Evolutionary conservation across 2,113 vertebrate species (phyloP).

Genomic region (Polyodon spathula): DNA sequence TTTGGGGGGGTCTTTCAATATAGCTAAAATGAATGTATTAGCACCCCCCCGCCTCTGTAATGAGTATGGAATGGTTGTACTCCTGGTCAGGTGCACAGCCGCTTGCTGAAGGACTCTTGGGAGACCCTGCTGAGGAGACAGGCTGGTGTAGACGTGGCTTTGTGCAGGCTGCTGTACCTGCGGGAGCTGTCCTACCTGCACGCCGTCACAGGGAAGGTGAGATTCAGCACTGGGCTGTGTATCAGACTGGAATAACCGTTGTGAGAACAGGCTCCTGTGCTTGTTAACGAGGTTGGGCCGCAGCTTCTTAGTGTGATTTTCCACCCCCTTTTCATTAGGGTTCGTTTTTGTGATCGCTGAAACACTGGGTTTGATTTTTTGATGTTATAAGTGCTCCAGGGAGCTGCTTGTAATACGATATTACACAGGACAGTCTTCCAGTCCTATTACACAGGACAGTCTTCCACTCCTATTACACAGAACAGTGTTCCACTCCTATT

Average conservation of each 20-base stretch:
- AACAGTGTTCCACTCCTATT: too few species aligned
- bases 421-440: too few species aligned
- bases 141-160: slow-evolving; percentile 48
- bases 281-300: background rate
- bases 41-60: background rate
- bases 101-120: slow-evolving; percentile 51
- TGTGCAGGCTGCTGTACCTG: slow-evolving; percentile 48
- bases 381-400: too few species aligned
- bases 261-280: background rate
- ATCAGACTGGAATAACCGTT: background rate
- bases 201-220: slow-evolving; percentile 63
- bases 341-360: too few species aligned
- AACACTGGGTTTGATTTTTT: too few species aligned
- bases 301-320: too few species aligned
- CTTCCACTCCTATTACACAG: too few species aligned
- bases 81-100: slow-evolving; percentile 44
- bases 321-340: too few species aligned
- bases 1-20: background rate
- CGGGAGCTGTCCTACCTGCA: slow-evolving; percentile 51
- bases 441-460: too few species aligned
- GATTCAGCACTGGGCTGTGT: background rate
- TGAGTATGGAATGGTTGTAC: slow-evolving; percentile 5
- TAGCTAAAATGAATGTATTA: background rate
- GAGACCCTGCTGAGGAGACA: slow-evolving; percentile 46
- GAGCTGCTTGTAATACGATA: too few species aligned